Base-by-base conservation (phyloP, 2,888 invertebrate species). In the Hypercompe scribonia region DNA sequence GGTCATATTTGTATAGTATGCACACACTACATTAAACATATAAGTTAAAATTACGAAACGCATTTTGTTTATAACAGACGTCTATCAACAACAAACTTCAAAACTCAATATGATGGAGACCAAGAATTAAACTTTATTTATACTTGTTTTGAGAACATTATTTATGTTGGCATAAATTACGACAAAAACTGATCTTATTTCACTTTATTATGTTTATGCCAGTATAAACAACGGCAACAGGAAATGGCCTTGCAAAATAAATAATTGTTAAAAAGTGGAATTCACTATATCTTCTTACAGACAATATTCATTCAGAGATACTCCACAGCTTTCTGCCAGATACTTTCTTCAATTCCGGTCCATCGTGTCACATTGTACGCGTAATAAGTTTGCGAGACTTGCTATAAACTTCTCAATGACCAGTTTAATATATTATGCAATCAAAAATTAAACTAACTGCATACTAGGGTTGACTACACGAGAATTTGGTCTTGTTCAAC, bases 1-100 rank as follows among this genome's bases (percentile, higher is more conserved):
- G 33, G 72, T 73, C 68, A 73, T 65, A 33, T 65, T 50, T 8
- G 39, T 68, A n/a, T 65, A 54, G 18, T 58, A 65, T 1, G 65
- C 65, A 54, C 54, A 28, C 42, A 68, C 68, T 58, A 58, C 68
- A 7, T 31, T 65, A 3, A 73, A n/a, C 58, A 69, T 13, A 58
- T n/a, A 18, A 33, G 8, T 28, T n/a, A 73, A 13, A 33, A 68
- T 2, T 69, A 73, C 42, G 33, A 34, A 63, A 13, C 8, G 11
- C 72, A 73, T 73, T 66, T 61, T 64, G 21, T 18, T 54, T 24
- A 39, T 0, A 31, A 31, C 13, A 31, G 58, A 69, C 18, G 24
- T 24, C 18, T 61, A 11, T 68, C 31, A 39, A 68, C 61, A 36
- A n/a, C 34, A 24, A 31, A 39, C 54, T 54, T 36, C 0, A 24